These are phyloP conservation scores for Rutpela maculata DNA, from an alignment of 2,888 invertebrate genomes.

Conservation along the genomic window DNA sequence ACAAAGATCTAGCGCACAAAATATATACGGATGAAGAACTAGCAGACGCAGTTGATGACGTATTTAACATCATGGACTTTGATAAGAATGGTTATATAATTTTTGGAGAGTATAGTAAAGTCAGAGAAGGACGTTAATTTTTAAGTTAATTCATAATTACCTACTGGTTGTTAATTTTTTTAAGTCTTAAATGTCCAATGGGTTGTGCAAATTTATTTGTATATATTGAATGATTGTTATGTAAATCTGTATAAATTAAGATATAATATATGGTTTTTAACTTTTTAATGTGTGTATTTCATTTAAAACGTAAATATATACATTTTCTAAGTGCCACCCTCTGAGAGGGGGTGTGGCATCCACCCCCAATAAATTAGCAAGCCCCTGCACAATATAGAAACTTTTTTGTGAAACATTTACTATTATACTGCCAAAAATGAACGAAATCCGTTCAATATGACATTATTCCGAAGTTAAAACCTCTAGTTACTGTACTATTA, in stretches of 20 bases:
- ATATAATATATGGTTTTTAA: constrained; percentile 13
- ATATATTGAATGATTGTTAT: constrained; percentile 32
- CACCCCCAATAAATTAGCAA: too few relatives aligned
- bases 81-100: constrained; percentile 86
- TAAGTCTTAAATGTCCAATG: constrained; percentile 6
- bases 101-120: constrained; percentile 76
- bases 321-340: too few relatives aligned
- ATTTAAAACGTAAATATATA: too few relatives aligned
- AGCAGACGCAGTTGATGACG: constrained; percentile 78
- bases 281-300: not conserved
- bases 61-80: constrained; percentile 80
- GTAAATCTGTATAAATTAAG: constrained; percentile 20
- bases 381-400: too few relatives aligned
- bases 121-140: constrained; percentile 56
- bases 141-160: not conserved
- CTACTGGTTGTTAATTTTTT: not conserved
- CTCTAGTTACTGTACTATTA: too few relatives aligned
- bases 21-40: constrained; percentile 75
- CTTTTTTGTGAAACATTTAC: too few relatives aligned
- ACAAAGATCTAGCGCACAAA: constrained; percentile 63
- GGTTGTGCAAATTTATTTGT: constrained; percentile 30
- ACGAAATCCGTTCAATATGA: too few relatives aligned
- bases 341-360: too few relatives aligned
- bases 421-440: too few relatives aligned
- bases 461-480: too few relatives aligned